phyloP scores from a whole-genome alignment of 2,888 invertebrate genomes.

The Drosophila infuscata region DNA sequence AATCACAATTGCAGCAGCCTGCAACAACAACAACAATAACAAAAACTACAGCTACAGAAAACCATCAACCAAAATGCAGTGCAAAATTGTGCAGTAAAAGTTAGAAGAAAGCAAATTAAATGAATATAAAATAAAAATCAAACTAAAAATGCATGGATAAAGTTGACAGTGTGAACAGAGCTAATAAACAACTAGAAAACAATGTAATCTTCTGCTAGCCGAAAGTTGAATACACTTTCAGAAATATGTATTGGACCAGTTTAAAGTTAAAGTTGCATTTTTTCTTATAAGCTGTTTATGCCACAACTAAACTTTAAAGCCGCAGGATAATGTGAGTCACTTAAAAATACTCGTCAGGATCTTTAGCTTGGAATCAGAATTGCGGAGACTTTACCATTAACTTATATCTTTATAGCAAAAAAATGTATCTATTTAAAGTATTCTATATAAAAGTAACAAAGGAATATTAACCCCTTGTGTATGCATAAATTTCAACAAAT shows the following conservation, averaged over 20 bases:
- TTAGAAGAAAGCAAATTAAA: slow-evolving; percentile 9
- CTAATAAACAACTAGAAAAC: background rate
- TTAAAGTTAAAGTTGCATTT: background rate
- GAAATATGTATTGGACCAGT: background rate
- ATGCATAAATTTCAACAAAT: slow-evolving; percentile 12
- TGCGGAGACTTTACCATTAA: background rate
- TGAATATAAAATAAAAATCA: slow-evolving; percentile 16
- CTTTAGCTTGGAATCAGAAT: background rate
- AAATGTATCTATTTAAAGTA: background rate
- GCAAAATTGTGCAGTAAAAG: slow-evolving; percentile 33
- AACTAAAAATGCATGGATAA: slow-evolving; percentile 20
- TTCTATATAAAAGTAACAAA: background rate
- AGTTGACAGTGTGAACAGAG: background rate
- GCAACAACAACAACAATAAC: slow-evolving; percentile 16
- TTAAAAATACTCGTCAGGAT: background rate
- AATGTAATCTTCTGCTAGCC: background rate
- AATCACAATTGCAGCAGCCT: slow-evolving; percentile 52
- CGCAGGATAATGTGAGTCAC: background rate
- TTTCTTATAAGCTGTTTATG: background rate
- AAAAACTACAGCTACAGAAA: slow-evolving; percentile 17
- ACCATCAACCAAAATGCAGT: slow-evolving; percentile 33
- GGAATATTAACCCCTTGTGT: background rate
- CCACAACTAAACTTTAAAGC: background rate
- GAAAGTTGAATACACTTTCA: slow-evolving; percentile 2
- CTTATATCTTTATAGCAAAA: background rate